Conservation (phyloP, 2,113 vertebrate species). For the Tragelaphus buxtoni region DNA sequence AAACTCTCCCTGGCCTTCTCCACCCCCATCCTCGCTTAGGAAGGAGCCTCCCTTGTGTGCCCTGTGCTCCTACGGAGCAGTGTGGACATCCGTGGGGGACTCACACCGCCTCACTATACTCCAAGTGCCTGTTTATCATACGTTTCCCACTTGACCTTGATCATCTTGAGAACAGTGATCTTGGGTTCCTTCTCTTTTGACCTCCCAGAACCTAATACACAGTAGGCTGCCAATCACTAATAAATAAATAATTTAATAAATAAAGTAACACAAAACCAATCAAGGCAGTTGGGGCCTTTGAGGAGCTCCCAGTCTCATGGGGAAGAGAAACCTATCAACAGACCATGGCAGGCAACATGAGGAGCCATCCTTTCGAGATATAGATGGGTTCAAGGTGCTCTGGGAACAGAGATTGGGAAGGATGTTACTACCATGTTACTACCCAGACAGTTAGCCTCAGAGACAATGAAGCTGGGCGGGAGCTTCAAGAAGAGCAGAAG, state of each 20-base stretch:
- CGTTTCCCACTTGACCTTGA: background rate
- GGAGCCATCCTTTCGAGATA: background rate
- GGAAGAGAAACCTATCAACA: background rate
- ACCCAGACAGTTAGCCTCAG: background rate
- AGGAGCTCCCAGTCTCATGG: background rate
- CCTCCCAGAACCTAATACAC: background rate
- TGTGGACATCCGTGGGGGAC: accelerated
- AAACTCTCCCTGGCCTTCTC: background rate
- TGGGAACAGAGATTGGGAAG: background rate
- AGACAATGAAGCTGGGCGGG: background rate
- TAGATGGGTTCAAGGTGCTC: background rate
- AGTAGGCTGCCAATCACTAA: background rate
- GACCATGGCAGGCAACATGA: background rate
- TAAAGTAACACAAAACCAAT: background rate
- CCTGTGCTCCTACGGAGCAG: background rate
- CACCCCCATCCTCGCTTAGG: background rate
- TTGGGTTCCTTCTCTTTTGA: background rate
- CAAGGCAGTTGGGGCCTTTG: background rate
- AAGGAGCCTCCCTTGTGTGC: background rate
- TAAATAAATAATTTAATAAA: background rate
- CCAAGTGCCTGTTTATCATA: background rate
- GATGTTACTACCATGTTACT: background rate
- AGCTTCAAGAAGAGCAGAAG: background rate
- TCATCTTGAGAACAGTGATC: background rate
- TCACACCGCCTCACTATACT: background rate